phyloP scores from a whole-genome alignment of 1,140 invertebrate species.

The Drosophila oshimai region DNA sequence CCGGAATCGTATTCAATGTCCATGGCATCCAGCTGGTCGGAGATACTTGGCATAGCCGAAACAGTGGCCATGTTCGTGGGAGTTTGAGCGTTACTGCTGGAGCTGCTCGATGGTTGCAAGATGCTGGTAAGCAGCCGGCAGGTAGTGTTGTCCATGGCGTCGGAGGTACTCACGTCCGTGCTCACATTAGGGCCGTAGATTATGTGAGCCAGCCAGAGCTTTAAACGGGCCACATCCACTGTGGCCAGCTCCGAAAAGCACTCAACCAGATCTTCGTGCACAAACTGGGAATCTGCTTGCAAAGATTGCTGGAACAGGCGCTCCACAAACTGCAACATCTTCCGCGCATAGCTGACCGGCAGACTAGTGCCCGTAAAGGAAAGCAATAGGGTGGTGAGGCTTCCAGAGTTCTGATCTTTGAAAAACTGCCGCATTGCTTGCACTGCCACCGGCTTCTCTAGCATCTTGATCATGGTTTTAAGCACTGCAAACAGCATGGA shows the following conservation, averaged over 20 bases:
- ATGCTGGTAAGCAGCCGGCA: constrained; percentile 61
- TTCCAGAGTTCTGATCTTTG: constrained; percentile 84
- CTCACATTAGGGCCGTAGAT: constrained; percentile 84
- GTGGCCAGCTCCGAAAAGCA: constrained; percentile 87
- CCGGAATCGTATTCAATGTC: constrained; percentile 77
- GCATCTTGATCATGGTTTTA: constrained; percentile 91
- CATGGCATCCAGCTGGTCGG: constrained; percentile 82
- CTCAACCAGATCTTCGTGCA: constrained; percentile 87
- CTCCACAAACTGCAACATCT: constrained; percentile 92
- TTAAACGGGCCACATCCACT: constrained; percentile 86
- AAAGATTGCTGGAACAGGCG: constrained; percentile 89
- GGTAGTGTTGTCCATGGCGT: constrained; percentile 50
- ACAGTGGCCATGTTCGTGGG: constrained; percentile 82
- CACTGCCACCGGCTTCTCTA: constrained; percentile 91
- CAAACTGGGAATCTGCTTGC: constrained; percentile 84
- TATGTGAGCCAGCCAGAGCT: constrained; percentile 88
- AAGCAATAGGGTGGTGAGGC: constrained; percentile 89
- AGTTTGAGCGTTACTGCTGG: constrained; percentile 83
- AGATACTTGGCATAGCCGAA: constrained; percentile 80
- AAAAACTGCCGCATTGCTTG: constrained; percentile 93
- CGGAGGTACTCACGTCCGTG: constrained; percentile 41
- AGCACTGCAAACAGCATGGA: constrained; percentile 74
- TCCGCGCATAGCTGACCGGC: constrained; percentile 88
- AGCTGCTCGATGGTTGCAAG: constrained; percentile 77
- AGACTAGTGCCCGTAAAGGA: constrained; percentile 88